phyloP scores from a whole-genome alignment of 1,140 invertebrate genomes.

The Lucilia sericata region DNA sequence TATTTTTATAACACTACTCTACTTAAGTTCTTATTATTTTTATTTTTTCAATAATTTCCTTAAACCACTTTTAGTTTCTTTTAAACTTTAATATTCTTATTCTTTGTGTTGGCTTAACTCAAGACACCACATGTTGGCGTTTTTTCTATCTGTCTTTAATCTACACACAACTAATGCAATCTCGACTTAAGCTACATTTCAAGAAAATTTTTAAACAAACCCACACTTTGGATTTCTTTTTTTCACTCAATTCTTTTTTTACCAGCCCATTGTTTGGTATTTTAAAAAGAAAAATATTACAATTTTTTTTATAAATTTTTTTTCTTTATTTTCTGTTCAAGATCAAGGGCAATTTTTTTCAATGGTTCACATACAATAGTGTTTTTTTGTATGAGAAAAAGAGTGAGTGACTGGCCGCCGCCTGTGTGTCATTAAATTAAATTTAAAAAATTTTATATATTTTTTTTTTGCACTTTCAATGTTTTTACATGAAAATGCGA shows the following conservation, averaged over 20 bases:
- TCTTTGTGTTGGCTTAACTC: too few species aligned
- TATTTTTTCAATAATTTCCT: not conserved
- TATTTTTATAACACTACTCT: not conserved
- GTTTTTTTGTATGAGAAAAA: not conserved
- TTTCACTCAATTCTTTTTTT: not conserved
- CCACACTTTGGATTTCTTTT: not conserved
- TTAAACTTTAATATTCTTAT: not conserved
- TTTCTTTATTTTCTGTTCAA: not conserved
- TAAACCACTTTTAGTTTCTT: slow-evolving; percentile 16
- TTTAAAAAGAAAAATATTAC: not conserved
- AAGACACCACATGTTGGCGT: not conserved
- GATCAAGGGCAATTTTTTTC: not conserved
- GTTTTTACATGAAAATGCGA: too few species aligned
- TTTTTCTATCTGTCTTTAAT: slow-evolving; percentile 1
- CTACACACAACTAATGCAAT: not conserved
- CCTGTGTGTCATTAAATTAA: not conserved
- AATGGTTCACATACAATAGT: slow-evolving; percentile 8
- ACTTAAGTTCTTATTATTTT: not conserved
- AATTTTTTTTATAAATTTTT: not conserved
- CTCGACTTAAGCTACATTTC: not conserved
- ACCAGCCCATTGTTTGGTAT: not conserved
- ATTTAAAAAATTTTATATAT: not conserved
- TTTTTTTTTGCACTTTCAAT: too few species aligned
- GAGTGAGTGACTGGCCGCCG: not conserved
- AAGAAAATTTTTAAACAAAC: slow-evolving; percentile 18